Evolutionary conservation across 30 jellyfish, hydroid and myxozoan species (phyloP).

Genomic region (Aurelia sp.): DNA sequence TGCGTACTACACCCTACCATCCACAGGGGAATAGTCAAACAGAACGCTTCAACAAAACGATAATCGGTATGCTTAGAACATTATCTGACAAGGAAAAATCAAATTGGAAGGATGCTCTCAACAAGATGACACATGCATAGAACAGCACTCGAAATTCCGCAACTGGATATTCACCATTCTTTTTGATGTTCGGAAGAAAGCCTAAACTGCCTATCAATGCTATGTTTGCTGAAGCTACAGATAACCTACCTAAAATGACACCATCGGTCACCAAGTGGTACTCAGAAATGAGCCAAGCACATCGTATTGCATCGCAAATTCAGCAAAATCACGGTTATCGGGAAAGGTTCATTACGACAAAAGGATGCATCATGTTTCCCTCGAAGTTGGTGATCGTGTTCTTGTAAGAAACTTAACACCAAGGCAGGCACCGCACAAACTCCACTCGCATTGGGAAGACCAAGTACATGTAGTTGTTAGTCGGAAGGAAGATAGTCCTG

Average conservation of each 20-base stretch:
- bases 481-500: slow-evolving; percentile 13
- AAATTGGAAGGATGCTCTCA: slow-evolving; percentile 58
- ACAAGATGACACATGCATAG: slow-evolving; percentile 55
- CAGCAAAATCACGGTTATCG: slow-evolving; percentile 2
- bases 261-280: slow-evolving; percentile 28
- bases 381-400: no score
- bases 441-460: slow-evolving; percentile 35
- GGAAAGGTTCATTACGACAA: slow-evolving; percentile 17
- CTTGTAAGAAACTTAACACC: no score
- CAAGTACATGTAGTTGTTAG: slow-evolving; percentile 15
- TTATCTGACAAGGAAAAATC: slow-evolving; percentile 35
- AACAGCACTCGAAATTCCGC: slow-evolving; percentile 55
- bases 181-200: slow-evolving; percentile 52
- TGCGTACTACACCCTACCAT: slow-evolving; percentile 59
- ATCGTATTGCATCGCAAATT: slow-evolving; percentile 33
- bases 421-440: no score
- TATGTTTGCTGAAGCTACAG: slow-evolving; percentile 3
- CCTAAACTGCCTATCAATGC: slow-evolving; percentile 30
- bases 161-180: slow-evolving; percentile 48
- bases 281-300: slow-evolving; percentile 34
- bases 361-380: not conserved
- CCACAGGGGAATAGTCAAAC: slow-evolving; percentile 59
- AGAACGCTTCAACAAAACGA: slow-evolving; percentile 49
- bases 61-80: slow-evolving; percentile 54
- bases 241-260: no score